Percentiles rank a stretch among this genome's conserved stretches.
These are phyloP conservation scores for Achlya flavicornis DNA, from an alignment of 2,888 invertebrate genomes.

Conservation along the genomic window DNA sequence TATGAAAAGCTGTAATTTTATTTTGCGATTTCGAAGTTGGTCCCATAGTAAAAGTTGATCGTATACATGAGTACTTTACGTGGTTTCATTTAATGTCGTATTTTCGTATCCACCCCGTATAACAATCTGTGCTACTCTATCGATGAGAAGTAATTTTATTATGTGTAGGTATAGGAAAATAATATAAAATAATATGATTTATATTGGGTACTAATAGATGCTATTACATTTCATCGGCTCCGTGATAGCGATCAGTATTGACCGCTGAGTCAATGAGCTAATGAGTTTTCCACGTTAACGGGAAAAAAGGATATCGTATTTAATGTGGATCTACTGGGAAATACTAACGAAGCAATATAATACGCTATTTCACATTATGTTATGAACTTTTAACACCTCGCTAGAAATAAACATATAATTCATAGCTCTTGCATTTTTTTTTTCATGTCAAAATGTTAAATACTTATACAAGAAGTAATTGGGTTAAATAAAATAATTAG, in stretches of 20 bases:
- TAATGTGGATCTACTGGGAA: slow-evolving; percentile 47
- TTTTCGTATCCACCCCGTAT: no score
- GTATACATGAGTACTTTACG: no score
- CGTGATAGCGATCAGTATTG: slow-evolving; percentile 37
- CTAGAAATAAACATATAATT: background rate
- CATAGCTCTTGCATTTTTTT: background rate
- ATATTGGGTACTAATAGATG: slow-evolving; percentile 13
- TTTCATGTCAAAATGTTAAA: no score
- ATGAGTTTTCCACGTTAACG: slow-evolving; percentile 58
- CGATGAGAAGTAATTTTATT: no score
- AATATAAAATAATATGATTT: slow-evolving; percentile 11
- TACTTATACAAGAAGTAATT: no score
- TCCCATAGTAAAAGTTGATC: no score
- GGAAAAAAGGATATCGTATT: slow-evolving; percentile 52
- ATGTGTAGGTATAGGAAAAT: background rate
- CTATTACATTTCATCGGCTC: slow-evolving; percentile 37
- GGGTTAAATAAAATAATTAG: no score
- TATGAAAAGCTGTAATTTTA: no score
- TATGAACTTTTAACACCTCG: background rate
- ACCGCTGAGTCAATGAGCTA: slow-evolving; percentile 50
- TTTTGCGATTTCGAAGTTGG: no score
- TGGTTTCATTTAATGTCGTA: no score
- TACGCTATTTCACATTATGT: slow-evolving; percentile 16
- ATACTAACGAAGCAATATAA: slow-evolving; percentile 35
- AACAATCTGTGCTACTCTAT: background rate